Evolutionary conservation across 2,797 vertebrate species (phyloP).

Genomic region (Sphaeramia orbicularis): DNA sequence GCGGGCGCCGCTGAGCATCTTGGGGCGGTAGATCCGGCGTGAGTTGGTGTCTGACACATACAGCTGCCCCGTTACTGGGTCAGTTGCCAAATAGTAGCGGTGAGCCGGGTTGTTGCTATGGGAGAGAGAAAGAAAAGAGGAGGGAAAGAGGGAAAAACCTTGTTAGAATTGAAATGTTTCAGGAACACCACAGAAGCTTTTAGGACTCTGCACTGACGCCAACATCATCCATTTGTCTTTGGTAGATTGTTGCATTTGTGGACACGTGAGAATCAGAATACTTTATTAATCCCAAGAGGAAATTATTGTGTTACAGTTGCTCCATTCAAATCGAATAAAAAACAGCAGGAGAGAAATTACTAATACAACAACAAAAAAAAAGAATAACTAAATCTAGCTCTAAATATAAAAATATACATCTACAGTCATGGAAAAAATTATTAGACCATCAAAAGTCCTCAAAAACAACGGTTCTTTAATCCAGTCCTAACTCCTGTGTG

Average conservation of each 20-base stretch:
- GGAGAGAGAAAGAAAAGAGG: constrained; percentile 17
- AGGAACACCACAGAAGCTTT: neutral
- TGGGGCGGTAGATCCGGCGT: constrained; percentile 93
- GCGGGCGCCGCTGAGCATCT: constrained; percentile 90
- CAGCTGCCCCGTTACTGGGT: constrained; percentile 94
- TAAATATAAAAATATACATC: too few relatives aligned
- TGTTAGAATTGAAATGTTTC: neutral
- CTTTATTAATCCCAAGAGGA: too few relatives aligned
- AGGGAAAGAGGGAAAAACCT: neutral
- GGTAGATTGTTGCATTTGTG: neutral
- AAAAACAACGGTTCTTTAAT: too few relatives aligned
- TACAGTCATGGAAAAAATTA: too few relatives aligned
- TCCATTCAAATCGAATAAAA: too few relatives aligned
- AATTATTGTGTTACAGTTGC: too few relatives aligned
- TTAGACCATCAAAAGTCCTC: too few relatives aligned
- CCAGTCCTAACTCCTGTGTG: too few relatives aligned
- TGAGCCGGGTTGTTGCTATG: constrained; percentile 97
- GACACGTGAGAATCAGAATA: too few relatives aligned
- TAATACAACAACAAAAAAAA: too few relatives aligned
- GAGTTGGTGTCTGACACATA: constrained; percentile 98
- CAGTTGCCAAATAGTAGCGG: constrained; percentile 95
- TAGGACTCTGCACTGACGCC: neutral
- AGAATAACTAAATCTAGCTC: too few relatives aligned
- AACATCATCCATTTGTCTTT: neutral
- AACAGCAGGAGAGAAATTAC: too few relatives aligned